phyloP scores from a whole-genome alignment of 1,140 invertebrate genomes.

The Diabrotica virgifera region DNA sequence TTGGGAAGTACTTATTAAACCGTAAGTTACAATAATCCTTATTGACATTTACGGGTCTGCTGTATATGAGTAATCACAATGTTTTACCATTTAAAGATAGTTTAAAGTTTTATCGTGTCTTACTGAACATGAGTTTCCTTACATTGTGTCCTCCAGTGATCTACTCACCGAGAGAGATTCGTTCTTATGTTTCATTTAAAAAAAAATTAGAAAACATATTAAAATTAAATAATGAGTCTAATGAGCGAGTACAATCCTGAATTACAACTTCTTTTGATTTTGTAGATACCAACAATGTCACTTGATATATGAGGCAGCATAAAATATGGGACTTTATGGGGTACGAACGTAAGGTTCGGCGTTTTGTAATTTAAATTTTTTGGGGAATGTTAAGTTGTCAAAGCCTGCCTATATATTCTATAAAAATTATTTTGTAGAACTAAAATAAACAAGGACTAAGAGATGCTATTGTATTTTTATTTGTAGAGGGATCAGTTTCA shows the following conservation, averaged over 20 bases:
- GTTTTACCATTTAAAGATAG: too few species aligned
- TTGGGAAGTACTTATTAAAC: too few species aligned
- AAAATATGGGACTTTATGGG: not conserved
- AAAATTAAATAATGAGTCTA: not conserved
- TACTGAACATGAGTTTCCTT: too few species aligned
- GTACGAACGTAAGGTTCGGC: not conserved
- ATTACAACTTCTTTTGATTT: not conserved
- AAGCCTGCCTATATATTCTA: not conserved
- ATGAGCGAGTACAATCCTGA: not conserved
- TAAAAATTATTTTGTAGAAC: not conserved
- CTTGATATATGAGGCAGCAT: constrained; percentile 9
- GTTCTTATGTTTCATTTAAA: too few species aligned
- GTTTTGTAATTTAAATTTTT: not conserved
- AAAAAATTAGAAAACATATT: too few species aligned
- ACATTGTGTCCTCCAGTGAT: too few species aligned
- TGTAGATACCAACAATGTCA: constrained; percentile 11
- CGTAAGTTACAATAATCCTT: too few species aligned
- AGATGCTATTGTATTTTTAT: not conserved
- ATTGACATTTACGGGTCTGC: too few species aligned
- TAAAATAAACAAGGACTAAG: not conserved
- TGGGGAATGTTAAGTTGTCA: not conserved
- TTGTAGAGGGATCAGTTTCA: not conserved
- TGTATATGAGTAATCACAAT: too few species aligned
- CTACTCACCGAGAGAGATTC: too few species aligned
- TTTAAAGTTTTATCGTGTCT: too few species aligned